These are phyloP conservation scores for Mastigias papua DNA, from an alignment of 30 jellyfish, hydroid and myxozoan species.

Conservation along the genomic window DNA sequence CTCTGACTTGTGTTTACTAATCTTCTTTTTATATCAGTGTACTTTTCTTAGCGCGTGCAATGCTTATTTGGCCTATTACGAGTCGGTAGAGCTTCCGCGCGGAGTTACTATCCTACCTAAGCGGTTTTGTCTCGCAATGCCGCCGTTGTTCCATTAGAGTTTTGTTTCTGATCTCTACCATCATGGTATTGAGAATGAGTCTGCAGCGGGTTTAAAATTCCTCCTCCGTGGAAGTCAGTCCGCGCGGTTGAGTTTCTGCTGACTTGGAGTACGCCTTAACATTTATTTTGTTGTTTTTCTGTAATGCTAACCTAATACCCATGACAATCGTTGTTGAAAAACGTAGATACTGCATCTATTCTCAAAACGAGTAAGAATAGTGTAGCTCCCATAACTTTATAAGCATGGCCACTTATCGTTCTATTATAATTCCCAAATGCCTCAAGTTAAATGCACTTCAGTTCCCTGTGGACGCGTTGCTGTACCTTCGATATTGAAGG, in stretches of 20 bases:
- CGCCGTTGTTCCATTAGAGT: not conserved
- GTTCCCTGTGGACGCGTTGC: slow-evolving; percentile 21
- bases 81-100: slow-evolving; percentile 15
- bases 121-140: not conserved
- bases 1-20: not conserved
- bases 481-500: slow-evolving; percentile 23
- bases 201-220: too few relatives aligned
- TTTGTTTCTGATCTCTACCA: not conserved
- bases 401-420: slow-evolving; percentile 1
- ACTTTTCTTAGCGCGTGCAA: not conserved
- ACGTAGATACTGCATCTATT: not conserved
- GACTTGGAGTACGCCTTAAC: not conserved
- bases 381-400: not conserved
- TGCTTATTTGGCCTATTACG: not conserved
- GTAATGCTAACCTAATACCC: not conserved
- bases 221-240: not conserved
- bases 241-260: slow-evolving; percentile 25
- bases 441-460: not conserved
- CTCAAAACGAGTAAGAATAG: not conserved
- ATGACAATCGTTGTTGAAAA: not conserved
- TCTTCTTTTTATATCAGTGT: slow-evolving; percentile 8
- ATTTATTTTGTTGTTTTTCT: not conserved
- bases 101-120: slow-evolving; percentile 1
- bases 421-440: slow-evolving; percentile 15
- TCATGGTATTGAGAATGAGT: not conserved